Evolutionary conservation across 2,888 invertebrate species (phyloP).

Genomic region (Conus canariensis): DNA sequence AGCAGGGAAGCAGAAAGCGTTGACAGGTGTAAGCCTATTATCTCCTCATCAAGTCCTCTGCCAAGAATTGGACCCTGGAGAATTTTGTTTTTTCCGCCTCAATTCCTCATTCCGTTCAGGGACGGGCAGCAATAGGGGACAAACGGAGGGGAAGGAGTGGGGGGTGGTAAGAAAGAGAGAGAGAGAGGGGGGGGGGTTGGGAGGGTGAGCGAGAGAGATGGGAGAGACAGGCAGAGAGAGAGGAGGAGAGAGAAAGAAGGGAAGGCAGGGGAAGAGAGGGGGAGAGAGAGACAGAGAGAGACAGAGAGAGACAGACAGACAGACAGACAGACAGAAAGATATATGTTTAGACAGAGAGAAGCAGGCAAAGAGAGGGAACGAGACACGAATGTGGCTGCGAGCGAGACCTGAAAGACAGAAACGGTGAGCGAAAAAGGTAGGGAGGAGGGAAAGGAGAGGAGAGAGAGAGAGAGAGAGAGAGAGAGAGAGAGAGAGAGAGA

Average conservation of each 20-base stretch:
- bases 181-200: neutral
- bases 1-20: neutral
- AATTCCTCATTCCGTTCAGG: neutral
- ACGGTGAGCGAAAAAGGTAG: too few relatives aligned
- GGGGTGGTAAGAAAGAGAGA: neutral
- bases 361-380: neutral
- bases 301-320: neutral
- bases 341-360: neutral
- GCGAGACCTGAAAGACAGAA: too few relatives aligned
- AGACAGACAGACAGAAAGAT: neutral
- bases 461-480: too few relatives aligned
- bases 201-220: neutral
- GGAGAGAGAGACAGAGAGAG: neutral
- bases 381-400: too few relatives aligned
- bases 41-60: neutral
- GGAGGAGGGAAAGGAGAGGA: too few relatives aligned
- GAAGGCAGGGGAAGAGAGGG: neutral
- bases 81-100: neutral
- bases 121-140: neutral
- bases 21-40: slow-evolving; percentile 15
- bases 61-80: neutral
- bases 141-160: neutral
- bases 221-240: neutral
- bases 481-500: too few relatives aligned
- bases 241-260: neutral